Evolutionary conservation across 2,113 vertebrate species (phyloP).

Genomic region (Phainopepla nitens): DNA sequence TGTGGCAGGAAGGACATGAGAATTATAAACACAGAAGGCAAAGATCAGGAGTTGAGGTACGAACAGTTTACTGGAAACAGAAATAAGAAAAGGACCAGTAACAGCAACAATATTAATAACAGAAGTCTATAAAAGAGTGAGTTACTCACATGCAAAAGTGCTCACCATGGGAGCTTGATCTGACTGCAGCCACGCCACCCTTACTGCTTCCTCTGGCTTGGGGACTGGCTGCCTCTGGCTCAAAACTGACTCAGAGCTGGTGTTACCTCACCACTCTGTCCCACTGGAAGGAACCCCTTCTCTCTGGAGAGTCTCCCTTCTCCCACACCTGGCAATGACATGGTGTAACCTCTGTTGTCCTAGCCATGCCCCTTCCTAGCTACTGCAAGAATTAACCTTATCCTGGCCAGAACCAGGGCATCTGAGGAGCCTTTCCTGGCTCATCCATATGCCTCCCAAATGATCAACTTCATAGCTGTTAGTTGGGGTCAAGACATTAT

Average conservation of each 20-base stretch:
- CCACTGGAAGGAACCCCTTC: neutral
- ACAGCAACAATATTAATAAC: neutral
- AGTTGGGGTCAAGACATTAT: neutral
- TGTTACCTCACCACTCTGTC: accelerated
- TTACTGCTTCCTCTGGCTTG: neutral
- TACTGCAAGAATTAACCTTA: neutral
- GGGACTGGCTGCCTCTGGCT: accelerated
- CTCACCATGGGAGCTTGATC: neutral
- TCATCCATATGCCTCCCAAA: neutral
- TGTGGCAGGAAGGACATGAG: neutral
- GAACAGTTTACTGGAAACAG: neutral
- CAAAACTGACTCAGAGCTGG: neutral
- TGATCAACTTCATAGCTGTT: neutral
- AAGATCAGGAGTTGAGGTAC: neutral
- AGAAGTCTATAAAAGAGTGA: neutral
- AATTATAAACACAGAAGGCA: neutral
- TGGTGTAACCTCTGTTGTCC: neutral
- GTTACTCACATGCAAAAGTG: neutral
- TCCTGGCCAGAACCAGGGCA: neutral
- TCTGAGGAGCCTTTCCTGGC: neutral
- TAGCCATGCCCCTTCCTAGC: neutral
- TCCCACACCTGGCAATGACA: neutral
- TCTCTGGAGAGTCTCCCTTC: neutral
- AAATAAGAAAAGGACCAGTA: neutral
- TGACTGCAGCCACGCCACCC: accelerated